phyloP scores from a whole-genome alignment of 2,797 vertebrate genomes.

The Characodon lateralis region DNA sequence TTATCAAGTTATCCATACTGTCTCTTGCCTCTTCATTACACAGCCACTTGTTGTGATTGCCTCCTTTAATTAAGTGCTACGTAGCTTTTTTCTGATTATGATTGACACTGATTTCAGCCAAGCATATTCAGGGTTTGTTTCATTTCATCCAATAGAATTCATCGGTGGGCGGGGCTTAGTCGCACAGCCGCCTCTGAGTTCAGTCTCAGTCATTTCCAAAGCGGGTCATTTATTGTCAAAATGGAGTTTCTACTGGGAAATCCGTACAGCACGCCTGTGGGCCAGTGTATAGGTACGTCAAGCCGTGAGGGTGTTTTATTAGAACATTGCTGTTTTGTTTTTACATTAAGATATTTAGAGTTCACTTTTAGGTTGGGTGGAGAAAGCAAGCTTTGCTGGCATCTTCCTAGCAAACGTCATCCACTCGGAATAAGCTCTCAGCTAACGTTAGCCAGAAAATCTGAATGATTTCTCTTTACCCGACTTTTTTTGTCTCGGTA shows the following conservation, averaged over 20 bases:
- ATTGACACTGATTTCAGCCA: slow-evolving; percentile 52
- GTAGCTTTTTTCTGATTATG: not conserved
- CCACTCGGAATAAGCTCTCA: slow-evolving; percentile 44
- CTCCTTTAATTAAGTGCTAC: not conserved
- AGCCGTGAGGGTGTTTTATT: not conserved
- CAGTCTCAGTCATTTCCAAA: slow-evolving; percentile 54
- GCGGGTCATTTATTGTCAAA: slow-evolving; percentile 88
- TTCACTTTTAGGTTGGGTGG: not conserved
- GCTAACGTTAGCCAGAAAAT: slow-evolving; percentile 59
- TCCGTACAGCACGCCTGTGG: slow-evolving; percentile 97
- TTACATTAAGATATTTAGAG: rapidly evolving
- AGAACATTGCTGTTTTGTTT: not conserved
- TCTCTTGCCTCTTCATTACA: no score
- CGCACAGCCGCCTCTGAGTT: slow-evolving; percentile 20
- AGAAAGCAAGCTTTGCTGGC: slow-evolving; percentile 49
- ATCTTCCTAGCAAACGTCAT: slow-evolving; percentile 68
- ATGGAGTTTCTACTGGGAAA: slow-evolving; percentile 99
- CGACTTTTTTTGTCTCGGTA: not conserved
- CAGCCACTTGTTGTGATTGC: no score
- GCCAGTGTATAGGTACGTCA: slow-evolving; percentile 92
- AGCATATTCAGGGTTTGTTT: not conserved
- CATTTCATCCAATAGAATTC: slow-evolving; percentile 60
- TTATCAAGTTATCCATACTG: no score
- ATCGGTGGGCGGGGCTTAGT: slow-evolving; percentile 48
- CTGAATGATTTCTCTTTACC: slow-evolving; percentile 15